Conservation (phyloP, 2,113 vertebrate species). For the Tupaia chinensis region DNA sequence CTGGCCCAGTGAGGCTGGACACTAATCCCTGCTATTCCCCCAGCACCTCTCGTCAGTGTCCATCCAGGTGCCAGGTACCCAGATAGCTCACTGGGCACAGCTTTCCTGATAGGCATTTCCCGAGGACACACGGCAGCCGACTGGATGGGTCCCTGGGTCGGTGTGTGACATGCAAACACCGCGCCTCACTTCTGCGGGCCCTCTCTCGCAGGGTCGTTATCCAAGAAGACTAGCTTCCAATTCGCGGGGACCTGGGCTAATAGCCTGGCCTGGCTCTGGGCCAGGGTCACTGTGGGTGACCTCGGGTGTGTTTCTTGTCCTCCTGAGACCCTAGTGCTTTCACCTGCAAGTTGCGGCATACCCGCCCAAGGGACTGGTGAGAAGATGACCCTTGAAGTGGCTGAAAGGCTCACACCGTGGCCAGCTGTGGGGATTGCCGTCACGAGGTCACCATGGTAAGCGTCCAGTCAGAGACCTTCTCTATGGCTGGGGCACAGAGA, state of each 20-base stretch:
- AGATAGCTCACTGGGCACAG: too few species aligned
- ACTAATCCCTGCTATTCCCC: not conserved
- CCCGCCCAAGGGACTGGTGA: not conserved
- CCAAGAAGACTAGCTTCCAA: not conserved
- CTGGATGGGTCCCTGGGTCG: not conserved
- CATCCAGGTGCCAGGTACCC: not conserved
- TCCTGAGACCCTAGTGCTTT: not conserved
- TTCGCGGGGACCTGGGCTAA: too few species aligned
- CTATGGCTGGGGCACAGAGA: not conserved
- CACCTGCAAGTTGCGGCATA: not conserved
- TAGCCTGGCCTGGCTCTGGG: not conserved
- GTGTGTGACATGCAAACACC: not conserved
- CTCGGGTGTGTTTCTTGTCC: not conserved
- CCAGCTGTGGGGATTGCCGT: not conserved
- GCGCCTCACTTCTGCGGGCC: not conserved
- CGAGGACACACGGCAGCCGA: accelerated
- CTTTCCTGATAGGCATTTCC: not conserved
- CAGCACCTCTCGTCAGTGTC: not conserved
- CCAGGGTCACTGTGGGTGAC: not conserved
- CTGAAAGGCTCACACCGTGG: not conserved
- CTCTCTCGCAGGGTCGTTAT: not conserved
- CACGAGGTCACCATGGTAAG: not conserved
- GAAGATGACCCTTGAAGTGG: not conserved
- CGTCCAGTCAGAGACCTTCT: not conserved
- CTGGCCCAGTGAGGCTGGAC: accelerated